phyloP scores from a whole-genome alignment of 2,888 invertebrate species.

The Stegana nigrithorax region DNA sequence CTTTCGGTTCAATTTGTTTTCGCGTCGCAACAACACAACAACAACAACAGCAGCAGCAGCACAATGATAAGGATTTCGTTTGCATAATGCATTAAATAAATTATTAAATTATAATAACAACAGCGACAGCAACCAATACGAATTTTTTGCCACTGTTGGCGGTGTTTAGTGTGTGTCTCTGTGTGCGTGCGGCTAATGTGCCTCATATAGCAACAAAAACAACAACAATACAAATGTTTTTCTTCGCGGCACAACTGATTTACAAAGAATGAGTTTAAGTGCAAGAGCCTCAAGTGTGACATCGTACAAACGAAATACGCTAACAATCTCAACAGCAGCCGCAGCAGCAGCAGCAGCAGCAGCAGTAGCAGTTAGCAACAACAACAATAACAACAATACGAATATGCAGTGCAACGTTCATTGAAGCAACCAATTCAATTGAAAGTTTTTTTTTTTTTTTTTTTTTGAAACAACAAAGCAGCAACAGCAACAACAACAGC shows the following conservation, averaged over 20 bases:
- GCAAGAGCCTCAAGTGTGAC: no score
- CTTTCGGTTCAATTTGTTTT: no score
- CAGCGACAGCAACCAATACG: background rate
- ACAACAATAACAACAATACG: no score
- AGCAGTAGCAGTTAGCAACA: no score
- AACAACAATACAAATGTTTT: background rate
- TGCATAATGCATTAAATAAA: background rate
- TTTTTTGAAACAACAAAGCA: background rate
- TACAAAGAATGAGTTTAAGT: no score
- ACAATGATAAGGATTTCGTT: conserved; percentile 2
- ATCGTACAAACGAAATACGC: no score
- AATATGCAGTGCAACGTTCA: no score
- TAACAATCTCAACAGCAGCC: no score
- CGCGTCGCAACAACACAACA: background rate
- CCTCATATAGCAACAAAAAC: no score
- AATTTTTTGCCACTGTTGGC: background rate
- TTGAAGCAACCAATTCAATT: background rate
- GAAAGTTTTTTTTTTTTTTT: background rate
- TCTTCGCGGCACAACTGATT: background rate
- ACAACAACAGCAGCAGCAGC: conserved; percentile 6
- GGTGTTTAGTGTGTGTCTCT: no score
- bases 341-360: no score
- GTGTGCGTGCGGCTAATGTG: no score
- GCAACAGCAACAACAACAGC: background rate
- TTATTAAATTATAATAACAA: background rate